These are phyloP conservation scores for Oscheius myriophilus DNA, from an alignment of 2,888 invertebrate species.

Conservation along the genomic window DNA sequence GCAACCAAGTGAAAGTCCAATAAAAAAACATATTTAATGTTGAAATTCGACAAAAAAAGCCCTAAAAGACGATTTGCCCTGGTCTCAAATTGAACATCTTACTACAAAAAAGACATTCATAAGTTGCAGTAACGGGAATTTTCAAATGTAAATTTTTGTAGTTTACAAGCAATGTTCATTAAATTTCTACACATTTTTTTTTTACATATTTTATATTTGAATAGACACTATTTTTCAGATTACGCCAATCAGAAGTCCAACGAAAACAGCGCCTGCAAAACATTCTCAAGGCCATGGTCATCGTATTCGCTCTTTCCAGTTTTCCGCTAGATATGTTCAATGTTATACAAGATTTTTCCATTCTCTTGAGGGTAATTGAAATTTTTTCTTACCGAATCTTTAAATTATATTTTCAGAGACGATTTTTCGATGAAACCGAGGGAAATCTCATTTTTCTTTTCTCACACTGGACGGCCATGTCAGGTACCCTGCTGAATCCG, in stretches of 20 bases:
- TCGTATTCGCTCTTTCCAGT: constrained; percentile 91
- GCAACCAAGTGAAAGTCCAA: no score
- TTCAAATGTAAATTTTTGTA: no score
- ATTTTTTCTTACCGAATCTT: neutral
- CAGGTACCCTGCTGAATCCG: constrained; percentile 91
- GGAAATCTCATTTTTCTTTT: constrained; percentile 79
- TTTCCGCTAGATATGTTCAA: constrained; percentile 60
- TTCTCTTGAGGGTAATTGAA: constrained; percentile 46
- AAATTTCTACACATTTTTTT: no score
- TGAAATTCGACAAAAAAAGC: no score
- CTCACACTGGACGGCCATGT: constrained; percentile 88
- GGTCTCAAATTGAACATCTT: no score
- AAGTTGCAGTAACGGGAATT: no score
- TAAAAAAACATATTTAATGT: no score
- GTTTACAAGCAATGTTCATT: no score
- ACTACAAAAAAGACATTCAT: no score
- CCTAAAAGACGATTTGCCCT: no score
- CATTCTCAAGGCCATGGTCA: constrained; percentile 95
- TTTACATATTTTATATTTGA: no score
- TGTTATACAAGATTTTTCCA: constrained; percentile 55
- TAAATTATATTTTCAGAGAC: constrained; percentile 3
- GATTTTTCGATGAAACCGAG: constrained; percentile 7
- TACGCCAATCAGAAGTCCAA: constrained; percentile 78
- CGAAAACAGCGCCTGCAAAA: constrained; percentile 90
- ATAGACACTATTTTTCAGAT: neutral